Conservation (phyloP, 2,797 vertebrate genomes). For the Artibeus jamaicensis region DNA sequence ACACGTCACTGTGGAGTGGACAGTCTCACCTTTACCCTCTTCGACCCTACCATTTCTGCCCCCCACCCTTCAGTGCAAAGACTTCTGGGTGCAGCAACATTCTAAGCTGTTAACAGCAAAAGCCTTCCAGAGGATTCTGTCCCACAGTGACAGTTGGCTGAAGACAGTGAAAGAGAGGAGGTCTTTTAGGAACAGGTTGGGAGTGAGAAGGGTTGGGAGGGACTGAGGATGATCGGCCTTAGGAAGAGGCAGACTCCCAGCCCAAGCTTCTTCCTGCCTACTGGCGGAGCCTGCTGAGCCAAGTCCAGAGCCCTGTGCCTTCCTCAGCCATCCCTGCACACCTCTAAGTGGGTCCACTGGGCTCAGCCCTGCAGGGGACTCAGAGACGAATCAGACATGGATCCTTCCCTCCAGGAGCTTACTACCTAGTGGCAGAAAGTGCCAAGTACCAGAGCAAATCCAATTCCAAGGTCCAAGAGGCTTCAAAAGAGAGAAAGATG, state of each 20-base stretch:
- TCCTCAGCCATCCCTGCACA: background rate
- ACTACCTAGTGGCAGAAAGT: background rate
- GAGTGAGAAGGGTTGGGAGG: background rate
- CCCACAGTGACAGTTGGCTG: slow-evolving; percentile 54
- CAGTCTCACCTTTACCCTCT: background rate
- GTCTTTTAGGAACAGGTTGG: background rate
- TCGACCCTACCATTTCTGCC: background rate
- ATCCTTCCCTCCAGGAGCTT: slow-evolving; percentile 42
- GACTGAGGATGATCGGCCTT: background rate
- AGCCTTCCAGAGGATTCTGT: slow-evolving; percentile 10
- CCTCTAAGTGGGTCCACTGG: background rate
- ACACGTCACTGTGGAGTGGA: background rate
- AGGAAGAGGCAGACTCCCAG: background rate
- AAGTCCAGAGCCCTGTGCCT: background rate
- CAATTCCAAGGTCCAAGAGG: background rate
- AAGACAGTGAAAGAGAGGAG: slow-evolving; percentile 9
- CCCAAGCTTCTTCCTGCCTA: background rate
- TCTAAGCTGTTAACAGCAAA: slow-evolving; percentile 74
- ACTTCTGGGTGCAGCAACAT: slow-evolving; percentile 55
- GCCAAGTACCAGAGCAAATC: background rate
- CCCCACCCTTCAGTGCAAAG: slow-evolving; percentile 25
- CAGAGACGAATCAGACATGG: slow-evolving; percentile 58
- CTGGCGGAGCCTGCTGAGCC: background rate
- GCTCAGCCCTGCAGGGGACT: background rate
- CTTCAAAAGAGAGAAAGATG: slow-evolving; percentile 40